phyloP scores from a whole-genome alignment of 2,888 invertebrate species.

The Eilema depressum region DNA sequence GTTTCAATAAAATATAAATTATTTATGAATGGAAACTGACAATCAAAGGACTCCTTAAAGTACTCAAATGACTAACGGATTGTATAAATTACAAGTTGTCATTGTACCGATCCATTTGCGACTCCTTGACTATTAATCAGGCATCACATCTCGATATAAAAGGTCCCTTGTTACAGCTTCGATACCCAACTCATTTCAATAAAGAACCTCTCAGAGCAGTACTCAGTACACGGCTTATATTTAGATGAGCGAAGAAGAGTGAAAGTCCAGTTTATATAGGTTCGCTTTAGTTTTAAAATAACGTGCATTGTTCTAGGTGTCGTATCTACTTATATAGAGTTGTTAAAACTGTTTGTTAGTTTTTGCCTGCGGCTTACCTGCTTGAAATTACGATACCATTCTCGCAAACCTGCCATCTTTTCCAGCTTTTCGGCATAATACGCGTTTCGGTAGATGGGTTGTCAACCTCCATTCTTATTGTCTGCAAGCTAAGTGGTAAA shows the following conservation, averaged over 20 bases:
- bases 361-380: too few relatives aligned
- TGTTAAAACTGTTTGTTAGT: too few relatives aligned
- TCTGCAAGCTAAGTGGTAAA: too few relatives aligned
- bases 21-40: constrained; percentile 24
- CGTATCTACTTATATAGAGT: too few relatives aligned
- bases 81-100: constrained; percentile 42
- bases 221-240: neutral
- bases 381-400: too few relatives aligned
- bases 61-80: constrained; percentile 27
- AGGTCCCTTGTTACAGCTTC: constrained; percentile 28
- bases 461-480: too few relatives aligned
- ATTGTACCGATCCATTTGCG: constrained; percentile 37
- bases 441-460: too few relatives aligned
- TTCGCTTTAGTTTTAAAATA: too few relatives aligned
- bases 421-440: too few relatives aligned
- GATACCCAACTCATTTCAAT: constrained; percentile 45
- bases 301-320: too few relatives aligned
- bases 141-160: constrained; percentile 18
- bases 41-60: constrained; percentile 26
- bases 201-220: constrained; percentile 42
- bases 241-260: neutral
- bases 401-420: too few relatives aligned
- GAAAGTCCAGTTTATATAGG: neutral
- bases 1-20: constrained; percentile 7
- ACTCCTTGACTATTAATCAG: constrained; percentile 47